Evolutionary conservation across 2,113 vertebrate genomes (phyloP), one percentile per base, ranked within the genome.

Genomic region (mouse (Mus musculus)): DNA sequence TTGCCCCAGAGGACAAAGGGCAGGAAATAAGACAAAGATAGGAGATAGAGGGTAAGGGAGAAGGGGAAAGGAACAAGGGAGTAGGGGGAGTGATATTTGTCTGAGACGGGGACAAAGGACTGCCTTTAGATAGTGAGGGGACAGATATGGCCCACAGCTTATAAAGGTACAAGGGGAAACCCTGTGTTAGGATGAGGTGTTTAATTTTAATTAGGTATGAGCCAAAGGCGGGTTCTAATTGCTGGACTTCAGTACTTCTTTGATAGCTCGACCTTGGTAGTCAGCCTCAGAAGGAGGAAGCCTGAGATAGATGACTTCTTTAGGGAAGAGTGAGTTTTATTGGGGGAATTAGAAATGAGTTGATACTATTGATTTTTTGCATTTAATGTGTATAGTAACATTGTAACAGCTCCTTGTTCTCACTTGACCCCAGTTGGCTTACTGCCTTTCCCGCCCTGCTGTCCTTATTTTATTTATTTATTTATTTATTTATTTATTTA

Each of bases 401-500:
- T 46, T 73, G 36, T 56, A 72, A n/a, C 36, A 36, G 86, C 28
- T 0, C 0, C 61, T 9, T 95, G 80, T 95, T 72, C 78, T 97
- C 93, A 91, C 95, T 92, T 97, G 71, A 36, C 88, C 88, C 90
- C 94, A 63, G 30, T 19, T 80, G 49, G 95, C 95, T 71, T 39
- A n/a, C 86, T 89, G 87, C 97, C 96, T 97, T 97, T 96, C 84
- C 93, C 2, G 89, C 93, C 72, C 0, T 2, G 78, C 65, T 80
- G 80, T 52, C 59, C 77, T 73, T n/a, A 13, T 42, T 42, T 42
- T 42, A 42, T 42, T 42, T n/a, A n/a, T n/a, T n/a, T n/a, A n/a
- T n/a, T n/a, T n/a, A n/a, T n/a, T n/a, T n/a, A n/a, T n/a, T n/a
- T n/a, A n/a, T n/a, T n/a, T n/a, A n/a, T n/a, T n/a, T n/a, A n/a